Conservation (phyloP, 2,797 vertebrate genomes). For the Otolemur crassicaudatus region DNA sequence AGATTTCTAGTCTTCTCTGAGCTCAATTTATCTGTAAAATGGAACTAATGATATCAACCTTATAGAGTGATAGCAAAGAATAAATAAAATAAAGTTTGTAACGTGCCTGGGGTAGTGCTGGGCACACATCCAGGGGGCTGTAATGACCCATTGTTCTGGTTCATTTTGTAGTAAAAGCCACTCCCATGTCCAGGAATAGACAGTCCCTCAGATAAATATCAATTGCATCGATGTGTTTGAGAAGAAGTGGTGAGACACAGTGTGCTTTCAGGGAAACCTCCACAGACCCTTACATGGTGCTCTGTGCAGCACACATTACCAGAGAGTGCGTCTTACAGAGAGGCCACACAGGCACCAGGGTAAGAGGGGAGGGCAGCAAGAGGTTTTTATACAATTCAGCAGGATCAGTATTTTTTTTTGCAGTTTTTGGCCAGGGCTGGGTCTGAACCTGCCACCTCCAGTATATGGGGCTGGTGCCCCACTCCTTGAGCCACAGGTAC, state of each 20-base stretch:
- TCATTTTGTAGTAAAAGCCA: neutral
- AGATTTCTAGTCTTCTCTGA: neutral
- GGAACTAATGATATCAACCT: neutral
- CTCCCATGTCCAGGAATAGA: neutral
- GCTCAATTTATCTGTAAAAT: neutral
- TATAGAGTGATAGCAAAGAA: neutral
- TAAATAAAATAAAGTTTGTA: neutral
- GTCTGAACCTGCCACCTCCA: no score
- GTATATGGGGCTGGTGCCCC: no score
- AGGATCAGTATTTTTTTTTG: neutral
- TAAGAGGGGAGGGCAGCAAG: neutral
- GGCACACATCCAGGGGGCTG: fast-evolving
- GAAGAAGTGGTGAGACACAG: neutral
- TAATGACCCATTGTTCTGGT: neutral
- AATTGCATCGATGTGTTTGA: neutral
- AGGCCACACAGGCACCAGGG: neutral
- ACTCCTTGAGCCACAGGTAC: no score
- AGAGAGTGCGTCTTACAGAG: neutral
- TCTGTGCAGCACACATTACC: neutral
- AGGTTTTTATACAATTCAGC: neutral
- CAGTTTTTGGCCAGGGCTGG: no score
- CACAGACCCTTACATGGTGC: neutral
- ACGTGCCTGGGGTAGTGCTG: fast-evolving
- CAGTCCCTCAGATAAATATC: neutral
- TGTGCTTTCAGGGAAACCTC: neutral